Conservation (phyloP, 2,888 invertebrate species). For the Mythimna albipuncta region DNA sequence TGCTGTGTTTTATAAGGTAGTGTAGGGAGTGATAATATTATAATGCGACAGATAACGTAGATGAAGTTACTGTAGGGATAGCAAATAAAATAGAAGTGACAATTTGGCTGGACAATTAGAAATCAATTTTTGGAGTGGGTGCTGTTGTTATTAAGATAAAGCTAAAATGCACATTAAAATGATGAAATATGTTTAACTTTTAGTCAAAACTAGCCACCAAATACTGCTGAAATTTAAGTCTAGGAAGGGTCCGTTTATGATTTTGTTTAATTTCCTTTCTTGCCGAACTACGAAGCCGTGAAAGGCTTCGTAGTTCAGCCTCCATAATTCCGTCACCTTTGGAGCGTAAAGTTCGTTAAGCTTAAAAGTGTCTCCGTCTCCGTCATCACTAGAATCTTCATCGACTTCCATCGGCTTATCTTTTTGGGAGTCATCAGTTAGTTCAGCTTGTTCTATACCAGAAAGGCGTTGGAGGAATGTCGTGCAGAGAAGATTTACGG, state of each 20-base stretch:
- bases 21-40: conserved; percentile 22
- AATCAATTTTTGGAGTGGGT: background rate
- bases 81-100: conserved; percentile 9
- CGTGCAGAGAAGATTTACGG: conserved; percentile 83
- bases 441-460: conserved; percentile 74
- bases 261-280: conserved; percentile 71
- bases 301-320: conserved; percentile 80
- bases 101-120: background rate
- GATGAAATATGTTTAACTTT: background rate
- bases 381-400: conserved; percentile 79
- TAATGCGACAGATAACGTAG: conserved; percentile 25
- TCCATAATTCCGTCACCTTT: conserved; percentile 80
- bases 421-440: conserved; percentile 66
- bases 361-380: conserved; percentile 67
- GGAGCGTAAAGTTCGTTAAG: conserved; percentile 63
- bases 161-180: no score
- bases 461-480: conserved; percentile 84
- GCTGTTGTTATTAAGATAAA: background rate
- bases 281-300: no score
- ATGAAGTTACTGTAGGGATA: conserved; percentile 18
- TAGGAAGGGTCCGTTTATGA: conserved; percentile 79
- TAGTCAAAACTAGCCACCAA: background rate
- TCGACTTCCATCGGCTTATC: conserved; percentile 73
- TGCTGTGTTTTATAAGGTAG: conserved; percentile 35
- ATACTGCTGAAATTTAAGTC: conserved; percentile 55